Percentiles rank a stretch among this genome's conserved stretches.
Evolutionary conservation across 2,797 vertebrate genomes (phyloP).

Genomic region (Pipistrellus kuhlii): DNA sequence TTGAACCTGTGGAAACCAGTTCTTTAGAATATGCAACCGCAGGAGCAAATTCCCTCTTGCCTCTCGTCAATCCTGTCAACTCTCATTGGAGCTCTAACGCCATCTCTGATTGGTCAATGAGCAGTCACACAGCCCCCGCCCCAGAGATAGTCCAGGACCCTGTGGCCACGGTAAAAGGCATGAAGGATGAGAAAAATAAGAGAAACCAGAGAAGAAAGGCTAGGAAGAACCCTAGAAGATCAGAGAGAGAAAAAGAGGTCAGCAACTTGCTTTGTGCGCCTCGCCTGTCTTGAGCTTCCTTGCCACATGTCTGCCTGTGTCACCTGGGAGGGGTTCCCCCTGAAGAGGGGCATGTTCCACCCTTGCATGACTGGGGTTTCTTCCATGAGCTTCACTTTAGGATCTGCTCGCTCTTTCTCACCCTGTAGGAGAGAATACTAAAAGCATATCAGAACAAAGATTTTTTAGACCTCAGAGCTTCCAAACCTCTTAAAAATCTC

Average conservation of each 20-base stretch:
- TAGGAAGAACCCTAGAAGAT: constrained; percentile 91
- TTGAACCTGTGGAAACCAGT: constrained; percentile 88
- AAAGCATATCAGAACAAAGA: constrained; percentile 48
- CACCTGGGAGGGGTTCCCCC: not conserved
- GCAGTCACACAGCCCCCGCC: constrained; percentile 86
- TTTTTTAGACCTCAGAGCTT: constrained; percentile 26
- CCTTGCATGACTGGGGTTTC: constrained; percentile 74
- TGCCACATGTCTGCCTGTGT: constrained; percentile 63
- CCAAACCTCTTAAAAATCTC: not conserved
- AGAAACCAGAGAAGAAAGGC: constrained; percentile 90
- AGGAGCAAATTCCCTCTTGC: constrained; percentile 85
- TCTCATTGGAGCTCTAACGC: constrained; percentile 85
- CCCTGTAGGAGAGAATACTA: not conserved
- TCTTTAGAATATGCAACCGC: constrained; percentile 87
- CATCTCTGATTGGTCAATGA: constrained; percentile 91
- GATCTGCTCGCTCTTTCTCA: constrained; percentile 21
- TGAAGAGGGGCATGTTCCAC: constrained; percentile 57
- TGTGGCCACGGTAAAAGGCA: constrained; percentile 83
- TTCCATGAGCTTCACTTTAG: constrained; percentile 54
- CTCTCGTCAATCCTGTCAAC: constrained; percentile 84
- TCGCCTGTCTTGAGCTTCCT: constrained; percentile 64
- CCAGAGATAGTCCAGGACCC: constrained; percentile 87
- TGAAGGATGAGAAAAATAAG: constrained; percentile 90
- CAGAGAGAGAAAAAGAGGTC: constrained; percentile 93
- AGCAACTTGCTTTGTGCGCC: constrained; percentile 82